These are phyloP conservation scores for Electrophaes corylata DNA, from an alignment of 2,888 invertebrate species.

Conservation along the genomic window DNA sequence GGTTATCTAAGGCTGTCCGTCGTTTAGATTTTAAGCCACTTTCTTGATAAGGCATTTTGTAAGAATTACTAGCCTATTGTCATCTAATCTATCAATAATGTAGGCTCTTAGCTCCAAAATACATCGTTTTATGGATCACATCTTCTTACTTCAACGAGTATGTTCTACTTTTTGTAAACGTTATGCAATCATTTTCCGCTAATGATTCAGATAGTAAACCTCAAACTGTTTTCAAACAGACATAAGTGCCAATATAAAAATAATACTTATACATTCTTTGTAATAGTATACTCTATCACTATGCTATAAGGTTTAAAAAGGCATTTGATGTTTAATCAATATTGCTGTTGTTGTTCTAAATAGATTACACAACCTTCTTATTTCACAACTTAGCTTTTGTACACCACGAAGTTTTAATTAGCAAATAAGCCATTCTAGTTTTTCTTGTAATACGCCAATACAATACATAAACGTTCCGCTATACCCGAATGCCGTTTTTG, in stretches of 20 bases:
- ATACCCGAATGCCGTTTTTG: constrained; percentile 4
- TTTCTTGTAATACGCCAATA: background rate
- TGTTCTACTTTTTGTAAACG: background rate
- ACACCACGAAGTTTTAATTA: constrained; percentile 1
- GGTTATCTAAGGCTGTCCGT: constrained; percentile 4
- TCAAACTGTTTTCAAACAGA: constrained; percentile 10
- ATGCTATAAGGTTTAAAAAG: constrained; percentile 4
- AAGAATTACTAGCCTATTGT: background rate
- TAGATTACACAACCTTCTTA: constrained; percentile 24
- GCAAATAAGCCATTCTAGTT: constrained; percentile 4
- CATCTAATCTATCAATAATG: constrained; percentile 1
- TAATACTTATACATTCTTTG: constrained; percentile 11
- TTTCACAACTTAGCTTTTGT: constrained; percentile 16
- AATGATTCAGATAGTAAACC: constrained; percentile 1
- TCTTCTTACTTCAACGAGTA: constrained; percentile 8
- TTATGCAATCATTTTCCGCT: background rate
- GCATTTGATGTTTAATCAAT: background rate
- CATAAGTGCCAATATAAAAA: constrained; percentile 15
- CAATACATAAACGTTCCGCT: constrained; percentile 1
- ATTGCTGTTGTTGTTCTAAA: background rate
- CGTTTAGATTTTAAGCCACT: background rate
- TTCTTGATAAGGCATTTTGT: constrained; percentile 6
- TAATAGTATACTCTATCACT: constrained; percentile 12
- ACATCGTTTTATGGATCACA: background rate
- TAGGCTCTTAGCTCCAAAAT: background rate